Percentiles rank a stretch among this genome's conserved stretches.
These are phyloP conservation scores for Catharus ustulatus DNA, from an alignment of 2,797 vertebrate species.

Conservation along the genomic window DNA sequence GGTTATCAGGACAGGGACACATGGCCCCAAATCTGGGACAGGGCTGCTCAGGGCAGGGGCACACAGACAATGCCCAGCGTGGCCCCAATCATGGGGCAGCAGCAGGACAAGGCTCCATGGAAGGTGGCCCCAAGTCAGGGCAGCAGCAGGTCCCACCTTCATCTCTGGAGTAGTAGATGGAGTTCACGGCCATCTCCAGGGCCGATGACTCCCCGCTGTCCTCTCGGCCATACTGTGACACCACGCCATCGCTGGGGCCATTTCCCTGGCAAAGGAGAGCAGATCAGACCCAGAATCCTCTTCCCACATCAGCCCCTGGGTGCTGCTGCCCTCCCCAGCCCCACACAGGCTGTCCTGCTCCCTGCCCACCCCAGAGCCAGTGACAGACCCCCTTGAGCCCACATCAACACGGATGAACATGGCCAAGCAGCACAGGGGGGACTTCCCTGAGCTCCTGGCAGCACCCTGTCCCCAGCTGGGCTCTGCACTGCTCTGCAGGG, in stretches of 20 bases:
- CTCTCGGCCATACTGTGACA: not conserved
- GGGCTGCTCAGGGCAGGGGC: not conserved
- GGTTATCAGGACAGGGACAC: not conserved
- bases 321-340: not conserved
- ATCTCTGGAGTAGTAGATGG: conserved; percentile 91
- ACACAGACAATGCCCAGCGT: fast-evolving
- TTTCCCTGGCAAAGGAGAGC: conserved; percentile 48
- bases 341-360: not conserved
- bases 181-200: conserved; percentile 93
- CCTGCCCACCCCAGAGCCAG: not conserved
- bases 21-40: not conserved
- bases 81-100: not conserved
- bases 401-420: fast-evolving
- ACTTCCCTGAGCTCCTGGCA: not conserved
- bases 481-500: not conserved
- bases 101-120: not conserved
- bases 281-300: conserved; percentile 11
- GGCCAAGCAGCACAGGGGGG: not conserved
- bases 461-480: not conserved
- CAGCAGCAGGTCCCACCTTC: conserved; percentile 80
- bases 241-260: not conserved
- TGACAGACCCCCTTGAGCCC: fast-evolving
- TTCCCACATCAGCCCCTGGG: conserved; percentile 12
- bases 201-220: not conserved
- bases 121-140: not conserved